Conservation (phyloP, 1,140 invertebrate genomes). For the Tetraneura akinire region DNA sequence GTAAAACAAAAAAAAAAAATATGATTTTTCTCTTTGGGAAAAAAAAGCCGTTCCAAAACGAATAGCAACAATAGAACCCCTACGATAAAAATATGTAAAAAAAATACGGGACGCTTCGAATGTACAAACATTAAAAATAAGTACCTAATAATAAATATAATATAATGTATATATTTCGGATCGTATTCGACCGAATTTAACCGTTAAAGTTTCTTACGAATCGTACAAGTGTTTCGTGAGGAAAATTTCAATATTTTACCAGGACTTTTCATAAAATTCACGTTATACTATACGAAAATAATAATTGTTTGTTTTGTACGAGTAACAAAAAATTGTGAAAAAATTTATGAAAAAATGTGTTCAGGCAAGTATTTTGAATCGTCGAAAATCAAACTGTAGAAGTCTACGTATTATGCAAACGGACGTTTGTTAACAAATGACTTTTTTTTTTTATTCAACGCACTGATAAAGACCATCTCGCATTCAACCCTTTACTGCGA, state of each 20-base stretch:
- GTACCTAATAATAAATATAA: not conserved
- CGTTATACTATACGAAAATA: not conserved
- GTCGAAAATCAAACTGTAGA: too few relatives aligned
- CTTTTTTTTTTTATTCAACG: not conserved
- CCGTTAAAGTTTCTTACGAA: not conserved
- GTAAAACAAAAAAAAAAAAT: constrained; percentile 32
- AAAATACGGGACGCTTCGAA: not conserved
- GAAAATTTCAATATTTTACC: not conserved
- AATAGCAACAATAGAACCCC: constrained; percentile 22
- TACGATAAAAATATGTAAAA: constrained; percentile 1
- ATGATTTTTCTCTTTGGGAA: not conserved
- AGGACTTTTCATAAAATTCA: not conserved
- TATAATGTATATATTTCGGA: not conserved
- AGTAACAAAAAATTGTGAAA: too few relatives aligned
- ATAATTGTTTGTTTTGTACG: constrained; percentile 13
- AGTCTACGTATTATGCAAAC: too few relatives aligned
- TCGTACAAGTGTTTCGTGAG: not conserved
- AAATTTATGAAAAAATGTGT: too few relatives aligned
- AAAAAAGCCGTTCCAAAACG: constrained; percentile 4
- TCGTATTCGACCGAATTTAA: not conserved
- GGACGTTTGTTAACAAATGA: too few relatives aligned
- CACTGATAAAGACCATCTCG: too few relatives aligned
- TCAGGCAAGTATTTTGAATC: too few relatives aligned
- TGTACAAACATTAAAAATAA: not conserved
- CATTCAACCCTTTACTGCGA: too few relatives aligned